A percentile compares a stretch with the other conserved stretches of the same genome.
Conservation (phyloP, 1,140 invertebrate species). For the Drosophila repletoides region DNA sequence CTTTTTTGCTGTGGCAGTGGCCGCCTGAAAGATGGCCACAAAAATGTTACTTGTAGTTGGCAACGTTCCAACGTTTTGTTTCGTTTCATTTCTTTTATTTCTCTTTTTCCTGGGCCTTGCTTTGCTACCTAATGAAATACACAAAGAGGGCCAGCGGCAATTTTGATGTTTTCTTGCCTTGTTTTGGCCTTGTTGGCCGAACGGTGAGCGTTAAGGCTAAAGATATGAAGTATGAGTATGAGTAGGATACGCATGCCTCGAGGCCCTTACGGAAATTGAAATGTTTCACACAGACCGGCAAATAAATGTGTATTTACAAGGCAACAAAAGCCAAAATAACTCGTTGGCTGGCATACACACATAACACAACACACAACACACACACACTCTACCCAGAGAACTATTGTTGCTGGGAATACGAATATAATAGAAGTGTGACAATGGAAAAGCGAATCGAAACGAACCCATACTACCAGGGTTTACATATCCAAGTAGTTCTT, state of each 20-base stretch:
- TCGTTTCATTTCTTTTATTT: conserved; percentile 5
- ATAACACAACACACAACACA: conserved; percentile 20
- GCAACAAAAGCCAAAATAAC: conserved; percentile 55
- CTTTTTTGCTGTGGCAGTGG: neutral
- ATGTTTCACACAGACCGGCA: conserved; percentile 57
- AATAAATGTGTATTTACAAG: conserved; percentile 69
- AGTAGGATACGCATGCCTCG: conserved; percentile 34
- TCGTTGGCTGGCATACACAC: conserved; percentile 31
- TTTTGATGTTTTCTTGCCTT: conserved; percentile 49
- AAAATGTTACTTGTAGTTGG: conserved; percentile 36
- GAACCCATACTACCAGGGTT: conserved; percentile 48
- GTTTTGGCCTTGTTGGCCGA: conserved; percentile 25
- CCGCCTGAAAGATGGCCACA: neutral
- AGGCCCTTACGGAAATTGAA: conserved; percentile 68
- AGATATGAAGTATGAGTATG: conserved; percentile 13
- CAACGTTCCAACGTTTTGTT: conserved; percentile 7
- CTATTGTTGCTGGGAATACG: neutral
- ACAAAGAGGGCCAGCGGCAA: conserved; percentile 56
- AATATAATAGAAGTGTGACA: conserved; percentile 70
- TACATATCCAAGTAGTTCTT: conserved; percentile 53
- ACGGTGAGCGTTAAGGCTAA: neutral
- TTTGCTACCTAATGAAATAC: conserved; percentile 56
- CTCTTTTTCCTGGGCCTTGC: conserved; percentile 29
- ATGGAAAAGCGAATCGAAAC: conserved; percentile 42
- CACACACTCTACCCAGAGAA: too few species aligned